phyloP scores from a whole-genome alignment of 2,888 invertebrate species.

The Drosophila flavopinicola region DNA sequence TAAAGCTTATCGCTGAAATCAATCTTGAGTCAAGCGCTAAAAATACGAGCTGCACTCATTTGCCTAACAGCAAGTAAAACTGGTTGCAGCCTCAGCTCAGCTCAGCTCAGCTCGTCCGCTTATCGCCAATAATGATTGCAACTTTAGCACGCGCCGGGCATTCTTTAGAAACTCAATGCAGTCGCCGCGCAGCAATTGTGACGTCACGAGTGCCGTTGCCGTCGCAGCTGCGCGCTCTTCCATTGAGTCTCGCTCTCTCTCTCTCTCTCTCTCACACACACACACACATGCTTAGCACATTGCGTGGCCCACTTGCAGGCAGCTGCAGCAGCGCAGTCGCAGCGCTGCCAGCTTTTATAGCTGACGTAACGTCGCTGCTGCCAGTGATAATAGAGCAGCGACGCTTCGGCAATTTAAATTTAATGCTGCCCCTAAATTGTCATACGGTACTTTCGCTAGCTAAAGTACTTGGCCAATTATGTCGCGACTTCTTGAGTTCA shows the following conservation, averaged over 20 bases:
- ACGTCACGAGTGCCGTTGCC: slow-evolving; percentile 13
- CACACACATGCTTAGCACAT: slow-evolving; percentile 8
- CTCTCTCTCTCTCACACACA: background rate
- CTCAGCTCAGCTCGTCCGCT: slow-evolving; percentile 1
- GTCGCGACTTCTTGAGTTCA: slow-evolving; percentile 35
- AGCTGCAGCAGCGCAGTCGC: slow-evolving; percentile 23
- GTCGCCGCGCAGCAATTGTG: slow-evolving; percentile 11
- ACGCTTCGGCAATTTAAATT: slow-evolving; percentile 23
- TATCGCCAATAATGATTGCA: slow-evolving; percentile 20
- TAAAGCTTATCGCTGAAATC: slow-evolving; percentile 23
- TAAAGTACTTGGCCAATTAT: slow-evolving; percentile 22
- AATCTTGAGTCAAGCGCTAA: slow-evolving; percentile 45
- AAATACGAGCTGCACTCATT: slow-evolving; percentile 16
- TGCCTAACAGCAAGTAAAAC: background rate
- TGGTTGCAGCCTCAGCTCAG: background rate
- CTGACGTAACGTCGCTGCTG: slow-evolving; percentile 47
- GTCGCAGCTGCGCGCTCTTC: slow-evolving; percentile 45
- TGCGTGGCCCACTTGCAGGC: slow-evolving; percentile 57
- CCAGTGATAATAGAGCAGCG: slow-evolving; percentile 44
- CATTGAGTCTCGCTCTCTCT: background rate
- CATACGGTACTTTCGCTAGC: slow-evolving; percentile 51
- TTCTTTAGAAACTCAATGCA: slow-evolving; percentile 17
- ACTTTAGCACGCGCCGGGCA: slow-evolving; percentile 54
- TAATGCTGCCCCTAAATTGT: slow-evolving; percentile 26
- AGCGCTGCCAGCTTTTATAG: slow-evolving; percentile 25